Evolutionary conservation across 2,113 vertebrate genomes (phyloP).

Genomic region (Perca flavescens): DNA sequence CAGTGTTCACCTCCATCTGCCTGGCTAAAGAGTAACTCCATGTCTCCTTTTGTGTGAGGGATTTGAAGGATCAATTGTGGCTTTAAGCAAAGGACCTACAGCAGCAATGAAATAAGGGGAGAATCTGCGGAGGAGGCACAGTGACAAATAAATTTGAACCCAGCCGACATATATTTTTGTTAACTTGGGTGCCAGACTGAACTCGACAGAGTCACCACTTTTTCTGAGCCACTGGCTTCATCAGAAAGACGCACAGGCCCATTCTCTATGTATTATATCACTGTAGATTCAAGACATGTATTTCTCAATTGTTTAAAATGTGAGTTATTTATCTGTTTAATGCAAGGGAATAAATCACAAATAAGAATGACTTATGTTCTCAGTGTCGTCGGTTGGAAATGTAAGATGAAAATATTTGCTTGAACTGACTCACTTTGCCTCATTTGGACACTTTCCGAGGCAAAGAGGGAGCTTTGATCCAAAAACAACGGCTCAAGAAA

Average conservation of each 20-base stretch:
- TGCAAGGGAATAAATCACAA: constrained; percentile 84
- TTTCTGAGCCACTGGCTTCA: constrained; percentile 43
- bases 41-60: constrained; percentile 77
- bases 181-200: constrained; percentile 24
- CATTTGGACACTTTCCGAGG: constrained; percentile 10
- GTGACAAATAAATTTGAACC: constrained; percentile 36
- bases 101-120: constrained; percentile 21
- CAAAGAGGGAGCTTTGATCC: not conserved
- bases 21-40: constrained; percentile 76
- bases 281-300: constrained; percentile 78
- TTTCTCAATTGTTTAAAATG: constrained; percentile 83
- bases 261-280: constrained; percentile 74
- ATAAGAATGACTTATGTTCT: constrained; percentile 62
- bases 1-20: constrained; percentile 72
- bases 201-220: constrained; percentile 16
- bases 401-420: constrained; percentile 1
- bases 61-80: constrained; percentile 59
- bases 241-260: constrained; percentile 32
- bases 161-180: constrained; percentile 27
- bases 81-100: constrained; percentile 62
- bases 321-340: constrained; percentile 87
- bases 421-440: not conserved
- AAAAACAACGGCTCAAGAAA: not conserved
- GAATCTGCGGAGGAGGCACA: constrained; percentile 30
- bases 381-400: constrained; percentile 45